Conservation (phyloP, 2,797 vertebrate genomes). For the Myoxocephalus aenaeus region DNA sequence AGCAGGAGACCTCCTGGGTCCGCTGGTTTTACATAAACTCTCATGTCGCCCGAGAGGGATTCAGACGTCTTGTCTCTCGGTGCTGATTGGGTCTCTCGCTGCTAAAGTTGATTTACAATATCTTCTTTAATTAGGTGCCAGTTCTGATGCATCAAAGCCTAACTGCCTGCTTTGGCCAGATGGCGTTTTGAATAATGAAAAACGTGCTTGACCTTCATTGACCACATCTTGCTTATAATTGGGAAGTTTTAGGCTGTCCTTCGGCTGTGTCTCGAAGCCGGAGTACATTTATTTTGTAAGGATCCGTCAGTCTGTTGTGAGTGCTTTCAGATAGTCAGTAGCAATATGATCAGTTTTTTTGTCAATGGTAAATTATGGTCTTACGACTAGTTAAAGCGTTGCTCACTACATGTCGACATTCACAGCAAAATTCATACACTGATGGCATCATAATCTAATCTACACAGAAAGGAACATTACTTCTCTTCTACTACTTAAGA, state of each 20-base stretch:
- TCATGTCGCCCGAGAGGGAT: conserved; percentile 13
- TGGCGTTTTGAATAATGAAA: conserved; percentile 1
- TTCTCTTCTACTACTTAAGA: background rate
- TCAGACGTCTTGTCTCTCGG: background rate
- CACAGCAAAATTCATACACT: no score
- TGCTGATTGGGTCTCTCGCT: conserved; percentile 2
- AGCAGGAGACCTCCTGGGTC: background rate
- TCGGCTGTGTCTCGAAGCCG: conserved; percentile 3
- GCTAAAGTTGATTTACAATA: conserved; percentile 5
- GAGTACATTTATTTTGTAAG: background rate
- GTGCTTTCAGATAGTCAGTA: background rate
- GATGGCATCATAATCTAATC: no score
- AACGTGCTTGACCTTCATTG: conserved; percentile 23
- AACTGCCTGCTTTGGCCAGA: conserved; percentile 25
- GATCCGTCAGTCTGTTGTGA: background rate
- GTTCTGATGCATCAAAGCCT: conserved; percentile 24
- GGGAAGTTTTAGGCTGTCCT: background rate
- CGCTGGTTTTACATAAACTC: conserved; percentile 17
- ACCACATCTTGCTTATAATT: conserved; percentile 12
- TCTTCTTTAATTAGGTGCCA: conserved; percentile 12
- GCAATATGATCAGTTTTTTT: background rate
- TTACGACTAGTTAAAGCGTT: no score
- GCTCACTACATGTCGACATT: no score
- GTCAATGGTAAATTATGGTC: no score
- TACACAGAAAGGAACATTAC: background rate